These are phyloP conservation scores for Anarrhichthys ocellatus DNA, from an alignment of 2,113 vertebrate genomes.

Conservation along the genomic window DNA sequence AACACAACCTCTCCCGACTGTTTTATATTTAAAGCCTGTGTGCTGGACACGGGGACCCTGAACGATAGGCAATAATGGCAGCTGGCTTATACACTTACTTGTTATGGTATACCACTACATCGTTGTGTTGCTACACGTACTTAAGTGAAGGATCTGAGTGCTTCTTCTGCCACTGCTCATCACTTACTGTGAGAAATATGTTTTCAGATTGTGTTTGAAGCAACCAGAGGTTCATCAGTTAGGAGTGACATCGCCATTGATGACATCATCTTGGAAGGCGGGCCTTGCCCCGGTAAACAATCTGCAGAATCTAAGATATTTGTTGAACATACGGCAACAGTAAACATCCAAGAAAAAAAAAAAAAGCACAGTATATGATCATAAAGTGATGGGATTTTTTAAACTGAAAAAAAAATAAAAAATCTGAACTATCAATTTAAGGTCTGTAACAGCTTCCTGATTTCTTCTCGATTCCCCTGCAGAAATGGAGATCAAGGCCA, in stretches of 20 bases:
- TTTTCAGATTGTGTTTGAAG: constrained; percentile 92
- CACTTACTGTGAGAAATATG: neutral
- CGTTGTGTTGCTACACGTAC: neutral
- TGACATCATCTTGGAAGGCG: constrained; percentile 89
- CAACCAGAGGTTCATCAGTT: constrained; percentile 87
- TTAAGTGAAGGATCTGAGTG: neutral
- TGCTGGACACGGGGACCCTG: neutral
- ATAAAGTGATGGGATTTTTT: neutral
- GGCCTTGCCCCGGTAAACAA: constrained; percentile 88
- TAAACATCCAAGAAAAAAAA: neutral
- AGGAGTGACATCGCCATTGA: constrained; percentile 95
- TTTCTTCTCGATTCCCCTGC: neutral
- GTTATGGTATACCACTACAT: neutral
- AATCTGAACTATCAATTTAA: neutral
- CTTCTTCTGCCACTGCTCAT: neutral
- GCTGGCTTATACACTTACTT: neutral
- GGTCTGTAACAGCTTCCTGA: neutral
- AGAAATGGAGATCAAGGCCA: constrained; percentile 49
- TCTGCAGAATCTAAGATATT: neutral
- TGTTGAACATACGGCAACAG: neutral
- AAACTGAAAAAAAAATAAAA: too few relatives aligned
- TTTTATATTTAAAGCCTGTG: neutral
- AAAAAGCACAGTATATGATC: neutral
- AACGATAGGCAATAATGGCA: neutral
- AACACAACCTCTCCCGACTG: neutral